These are phyloP conservation scores for Muschampia plurimacula DNA, from an alignment of 2,888 invertebrate species.

Conservation along the genomic window DNA sequence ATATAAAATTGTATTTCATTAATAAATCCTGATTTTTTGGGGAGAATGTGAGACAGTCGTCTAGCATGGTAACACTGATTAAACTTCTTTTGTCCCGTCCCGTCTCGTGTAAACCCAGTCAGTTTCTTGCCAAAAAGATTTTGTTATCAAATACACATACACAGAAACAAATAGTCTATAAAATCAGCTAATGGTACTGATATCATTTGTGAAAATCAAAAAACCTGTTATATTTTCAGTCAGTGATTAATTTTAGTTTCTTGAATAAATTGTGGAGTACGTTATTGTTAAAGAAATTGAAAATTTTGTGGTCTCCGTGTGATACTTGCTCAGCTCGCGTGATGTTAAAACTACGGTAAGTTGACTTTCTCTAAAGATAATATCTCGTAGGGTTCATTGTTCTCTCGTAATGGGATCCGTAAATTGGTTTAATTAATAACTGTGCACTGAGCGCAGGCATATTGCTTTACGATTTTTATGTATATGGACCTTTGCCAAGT, in stretches of 20 bases:
- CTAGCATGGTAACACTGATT: no score
- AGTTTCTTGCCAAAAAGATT: background rate
- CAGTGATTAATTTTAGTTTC: background rate
- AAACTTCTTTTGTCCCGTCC: no score
- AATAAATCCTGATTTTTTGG: no score
- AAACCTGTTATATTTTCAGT: background rate
- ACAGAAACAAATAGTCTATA: no score
- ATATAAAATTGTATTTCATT: no score
- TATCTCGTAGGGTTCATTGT: constrained; percentile 60
- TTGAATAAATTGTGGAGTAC: constrained; percentile 5
- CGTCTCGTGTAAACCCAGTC: no score
- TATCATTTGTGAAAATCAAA: background rate
- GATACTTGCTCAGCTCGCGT: background rate
- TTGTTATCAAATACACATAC: background rate
- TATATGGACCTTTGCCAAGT: constrained; percentile 78
- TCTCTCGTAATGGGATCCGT: constrained; percentile 56
- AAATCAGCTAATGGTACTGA: no score
- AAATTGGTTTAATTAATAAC: constrained; percentile 67
- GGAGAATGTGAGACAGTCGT: no score
- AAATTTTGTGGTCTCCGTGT: background rate
- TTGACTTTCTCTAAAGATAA: constrained; percentile 40
- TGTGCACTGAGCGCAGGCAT: constrained; percentile 51
- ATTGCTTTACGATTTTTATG: constrained; percentile 50
- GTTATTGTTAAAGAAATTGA: background rate
- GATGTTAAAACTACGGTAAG: constrained; percentile 73